Base-by-base conservation (phyloP, 2,888 invertebrate species). In the Andrena hattorfiana region DNA sequence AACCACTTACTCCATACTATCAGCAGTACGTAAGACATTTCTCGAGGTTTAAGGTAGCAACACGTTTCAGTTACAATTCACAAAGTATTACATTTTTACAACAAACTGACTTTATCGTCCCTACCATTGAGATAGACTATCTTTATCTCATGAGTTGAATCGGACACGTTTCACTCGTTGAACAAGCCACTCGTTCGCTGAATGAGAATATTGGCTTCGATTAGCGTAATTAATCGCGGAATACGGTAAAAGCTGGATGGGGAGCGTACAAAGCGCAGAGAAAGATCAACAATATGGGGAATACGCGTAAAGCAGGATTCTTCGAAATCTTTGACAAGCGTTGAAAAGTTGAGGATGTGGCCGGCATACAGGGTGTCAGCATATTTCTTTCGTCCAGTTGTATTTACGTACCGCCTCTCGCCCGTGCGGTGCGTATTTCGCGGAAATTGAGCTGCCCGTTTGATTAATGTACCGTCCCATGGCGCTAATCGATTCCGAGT, bases 391-490 rank as follows among this genome's bases (percentile, higher is more conserved):
- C 67, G 51, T n/a, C 67, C 16, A 23, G 51, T 67, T 62, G 35
- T 73, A 80, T 80, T 75, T 69, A 69, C 48, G 70, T 49, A 51
- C 67, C 4, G 20, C n/a, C 35, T 64, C 49, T 26, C 63, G 51
- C 51, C 73, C 72, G 59, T 28, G 66, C 64, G 54, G 10, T 30
- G 71, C 60, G 85, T 81, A 83, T 83, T 84, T 83, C 73, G 76
- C 77, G 68, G 67, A 56, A 78, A 74, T 80, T 80, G 81, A 84
- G 81, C 63, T 7, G 77, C 71, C 68, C 48, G 79, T 26, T 69
- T 90, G 90, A 90, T 90, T 90, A 89, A 90, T 90, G 89, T 77
- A 63, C 77, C 84, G 78, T 72, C 79, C 78, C 83, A 68, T 64
- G 75, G 32, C 51, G 74, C 81, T 88, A 83, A 87, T 84, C 87